These are phyloP conservation scores for Drosophila anceps DNA, from an alignment of 2,888 invertebrate genomes.

Conservation along the genomic window DNA sequence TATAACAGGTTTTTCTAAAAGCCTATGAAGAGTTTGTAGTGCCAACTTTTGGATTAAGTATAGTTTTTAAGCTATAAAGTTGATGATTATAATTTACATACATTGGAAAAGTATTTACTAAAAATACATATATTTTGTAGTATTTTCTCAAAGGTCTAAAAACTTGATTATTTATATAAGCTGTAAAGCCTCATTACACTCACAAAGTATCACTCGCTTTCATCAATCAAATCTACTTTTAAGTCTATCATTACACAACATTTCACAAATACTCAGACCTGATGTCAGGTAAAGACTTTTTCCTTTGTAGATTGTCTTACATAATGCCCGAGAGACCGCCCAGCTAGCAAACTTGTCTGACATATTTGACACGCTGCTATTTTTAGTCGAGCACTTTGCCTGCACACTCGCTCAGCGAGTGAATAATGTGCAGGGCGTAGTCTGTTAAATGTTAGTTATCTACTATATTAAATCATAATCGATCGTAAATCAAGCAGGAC, in stretches of 20 bases:
- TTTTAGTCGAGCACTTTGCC: conserved; percentile 33
- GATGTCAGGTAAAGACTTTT: background rate
- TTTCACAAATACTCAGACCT: conserved; percentile 9
- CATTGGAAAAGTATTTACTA: background rate
- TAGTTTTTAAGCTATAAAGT: background rate
- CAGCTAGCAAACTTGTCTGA: conserved; percentile 25
- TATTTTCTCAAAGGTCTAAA: background rate
- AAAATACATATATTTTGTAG: background rate
- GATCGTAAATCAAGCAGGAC: conserved; percentile 35
- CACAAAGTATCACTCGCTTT: background rate
- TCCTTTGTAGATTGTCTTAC: conserved; percentile 20
- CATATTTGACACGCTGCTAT: conserved; percentile 52
- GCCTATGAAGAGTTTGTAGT: background rate
- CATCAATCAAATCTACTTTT: background rate
- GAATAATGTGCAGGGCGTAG: background rate
- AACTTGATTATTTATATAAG: no score
- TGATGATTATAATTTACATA: no score
- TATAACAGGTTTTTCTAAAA: no score
- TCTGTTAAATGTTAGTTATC: conserved; percentile 14
- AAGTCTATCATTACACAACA: background rate
- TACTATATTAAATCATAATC: conserved; percentile 19
- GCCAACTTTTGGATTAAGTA: no score
- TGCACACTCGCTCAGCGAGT: conserved; percentile 5
- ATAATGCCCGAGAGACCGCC: conserved; percentile 32
- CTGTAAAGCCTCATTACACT: background rate